phyloP scores from a whole-genome alignment of 2,888 invertebrate species.

The Ophion obscuratus region DNA sequence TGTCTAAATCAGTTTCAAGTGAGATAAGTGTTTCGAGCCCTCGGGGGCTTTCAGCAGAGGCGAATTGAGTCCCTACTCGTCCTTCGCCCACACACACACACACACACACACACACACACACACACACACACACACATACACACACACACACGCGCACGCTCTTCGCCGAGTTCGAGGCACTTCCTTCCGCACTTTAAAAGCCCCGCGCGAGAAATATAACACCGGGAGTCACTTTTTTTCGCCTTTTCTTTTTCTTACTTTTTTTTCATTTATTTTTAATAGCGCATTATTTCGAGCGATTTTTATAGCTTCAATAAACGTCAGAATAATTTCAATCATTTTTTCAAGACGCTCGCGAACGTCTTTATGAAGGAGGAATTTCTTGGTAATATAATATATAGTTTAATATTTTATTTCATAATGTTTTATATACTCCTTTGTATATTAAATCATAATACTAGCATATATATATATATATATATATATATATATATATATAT shows the following conservation, averaged over 20 bases:
- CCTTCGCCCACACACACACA: conserved; percentile 34
- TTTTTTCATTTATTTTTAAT: conserved; percentile 11
- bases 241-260: not conserved
- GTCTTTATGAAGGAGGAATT: conserved; percentile 15
- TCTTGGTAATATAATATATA: not conserved
- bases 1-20: conserved; percentile 82
- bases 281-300: conserved; percentile 40
- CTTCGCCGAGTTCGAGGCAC: conserved; percentile 24
- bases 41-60: conserved; percentile 64
- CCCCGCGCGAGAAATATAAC: conserved; percentile 18
- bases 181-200: conserved; percentile 57
- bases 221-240: conserved; percentile 12
- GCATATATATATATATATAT: too few species aligned
- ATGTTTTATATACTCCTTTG: too few species aligned
- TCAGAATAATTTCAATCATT: conserved; percentile 44
- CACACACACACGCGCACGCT: not conserved
- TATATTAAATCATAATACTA: too few species aligned
- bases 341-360: conserved; percentile 19
- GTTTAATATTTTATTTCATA: not conserved
- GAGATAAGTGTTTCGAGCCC: conserved; percentile 78
- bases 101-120: not conserved
- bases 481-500: too few species aligned
- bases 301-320: conserved; percentile 60
- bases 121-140: conserved; percentile 9
- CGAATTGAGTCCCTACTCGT: conserved; percentile 67